Conservation (phyloP, 2,113 vertebrate genomes). For the Oryzias celebensis region DNA sequence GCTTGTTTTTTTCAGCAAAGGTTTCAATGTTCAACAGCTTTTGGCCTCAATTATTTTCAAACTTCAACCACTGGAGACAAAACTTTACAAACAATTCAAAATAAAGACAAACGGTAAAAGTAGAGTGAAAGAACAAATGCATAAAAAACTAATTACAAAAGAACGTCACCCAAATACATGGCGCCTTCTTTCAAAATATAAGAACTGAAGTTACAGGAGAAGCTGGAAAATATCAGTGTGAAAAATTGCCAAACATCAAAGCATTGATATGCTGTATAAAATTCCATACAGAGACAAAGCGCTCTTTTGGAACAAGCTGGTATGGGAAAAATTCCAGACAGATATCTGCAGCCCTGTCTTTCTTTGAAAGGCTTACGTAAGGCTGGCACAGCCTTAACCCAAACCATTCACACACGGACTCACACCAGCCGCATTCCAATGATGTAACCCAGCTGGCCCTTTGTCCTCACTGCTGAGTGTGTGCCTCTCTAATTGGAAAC, state of each 20-base stretch:
- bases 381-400: conserved; percentile 47
- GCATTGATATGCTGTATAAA: neutral
- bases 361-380: conserved; percentile 63
- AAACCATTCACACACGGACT: conserved; percentile 32
- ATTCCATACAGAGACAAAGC: neutral
- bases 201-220: too few relatives aligned
- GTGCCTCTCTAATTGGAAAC: conserved; percentile 57
- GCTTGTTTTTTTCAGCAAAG: too few relatives aligned
- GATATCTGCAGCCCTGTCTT: conserved; percentile 27
- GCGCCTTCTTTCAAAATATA: too few relatives aligned
- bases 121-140: too few relatives aligned
- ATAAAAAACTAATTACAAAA: too few relatives aligned
- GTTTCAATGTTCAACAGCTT: too few relatives aligned
- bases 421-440: conserved; percentile 72
- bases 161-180: too few relatives aligned
- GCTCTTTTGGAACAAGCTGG: neutral
- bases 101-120: too few relatives aligned
- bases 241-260: neutral
- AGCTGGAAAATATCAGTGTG: too few relatives aligned
- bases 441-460: conserved; percentile 73
- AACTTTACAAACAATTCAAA: too few relatives aligned
- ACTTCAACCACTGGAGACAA: too few relatives aligned
- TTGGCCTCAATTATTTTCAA: too few relatives aligned
- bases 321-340: conserved; percentile 10
- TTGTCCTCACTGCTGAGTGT: conserved; percentile 50